These are phyloP conservation scores for Triplophysa bombifrons DNA, from an alignment of 2,797 vertebrate genomes.

Conservation along the genomic window DNA sequence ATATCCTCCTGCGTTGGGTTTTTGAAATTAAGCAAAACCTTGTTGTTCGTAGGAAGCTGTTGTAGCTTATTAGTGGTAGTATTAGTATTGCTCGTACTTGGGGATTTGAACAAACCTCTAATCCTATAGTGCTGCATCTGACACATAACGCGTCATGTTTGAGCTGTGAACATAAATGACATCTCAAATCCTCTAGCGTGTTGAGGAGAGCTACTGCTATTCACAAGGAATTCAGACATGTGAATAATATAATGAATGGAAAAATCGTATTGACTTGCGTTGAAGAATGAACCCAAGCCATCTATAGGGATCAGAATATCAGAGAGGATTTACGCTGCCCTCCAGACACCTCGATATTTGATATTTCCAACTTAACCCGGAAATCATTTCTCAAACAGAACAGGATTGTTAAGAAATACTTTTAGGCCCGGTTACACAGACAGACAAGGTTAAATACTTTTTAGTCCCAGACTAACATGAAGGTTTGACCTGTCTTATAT, in stretches of 20 bases:
- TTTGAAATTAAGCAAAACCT: slow-evolving; percentile 38
- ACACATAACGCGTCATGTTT: not conserved
- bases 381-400: too few species aligned
- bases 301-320: not conserved
- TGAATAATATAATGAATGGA: not conserved
- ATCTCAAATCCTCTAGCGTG: not conserved
- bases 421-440: too few species aligned
- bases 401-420: too few species aligned
- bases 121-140: not conserved
- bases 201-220: not conserved
- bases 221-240: not conserved
- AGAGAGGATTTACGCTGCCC: not conserved
- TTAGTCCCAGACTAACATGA: too few species aligned
- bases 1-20: slow-evolving; percentile 38
- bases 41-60: slow-evolving; percentile 9
- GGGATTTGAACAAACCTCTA: not conserved
- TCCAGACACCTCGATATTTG: not conserved
- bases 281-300: not conserved
- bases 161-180: not conserved
- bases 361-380: too few species aligned
- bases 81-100: not conserved
- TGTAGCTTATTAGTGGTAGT: not conserved
- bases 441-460: too few species aligned
- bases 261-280: not conserved
- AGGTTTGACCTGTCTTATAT: too few species aligned